These are phyloP conservation scores for Arbacia lixula DNA, from an alignment of 53 echinoderm and acorn worm species.

Conservation along the genomic window DNA sequence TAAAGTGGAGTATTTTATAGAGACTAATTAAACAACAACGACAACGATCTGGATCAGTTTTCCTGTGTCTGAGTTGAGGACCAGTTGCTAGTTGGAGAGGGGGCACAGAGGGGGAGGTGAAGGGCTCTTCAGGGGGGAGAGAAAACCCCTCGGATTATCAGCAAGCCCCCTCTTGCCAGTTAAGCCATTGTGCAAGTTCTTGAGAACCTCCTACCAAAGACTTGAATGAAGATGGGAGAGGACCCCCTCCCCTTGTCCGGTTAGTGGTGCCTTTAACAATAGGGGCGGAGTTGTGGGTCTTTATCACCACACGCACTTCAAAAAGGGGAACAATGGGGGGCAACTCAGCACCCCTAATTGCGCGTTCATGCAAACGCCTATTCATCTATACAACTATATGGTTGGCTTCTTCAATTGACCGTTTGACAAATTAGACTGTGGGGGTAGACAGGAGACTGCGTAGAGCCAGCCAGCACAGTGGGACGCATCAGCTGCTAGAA, in stretches of 20 bases:
- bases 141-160: not conserved
- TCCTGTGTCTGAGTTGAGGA: too few relatives aligned
- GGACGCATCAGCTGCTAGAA: too few relatives aligned
- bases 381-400: not conserved
- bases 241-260: not conserved
- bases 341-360: constrained; percentile 32
- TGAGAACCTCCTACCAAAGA: constrained; percentile 5
- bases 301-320: not conserved
- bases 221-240: constrained; percentile 25
- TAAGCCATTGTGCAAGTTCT: too few relatives aligned
- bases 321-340: not conserved
- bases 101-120: not conserved
- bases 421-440: not conserved
- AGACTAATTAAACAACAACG: too few relatives aligned
- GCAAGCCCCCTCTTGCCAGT: not conserved
- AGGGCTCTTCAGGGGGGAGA: not conserved
- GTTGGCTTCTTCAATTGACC: not conserved
- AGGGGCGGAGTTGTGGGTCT: constrained; percentile 12
- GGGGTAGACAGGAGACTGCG: not conserved
- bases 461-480: not conserved
- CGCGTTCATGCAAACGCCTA: constrained; percentile 35
- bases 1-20: too few relatives aligned
- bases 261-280: not conserved
- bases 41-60: too few relatives aligned
- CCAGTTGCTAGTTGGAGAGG: too few relatives aligned